Base-by-base conservation (phyloP, 1,140 invertebrate species). In the Papilio xuthus region DNA sequence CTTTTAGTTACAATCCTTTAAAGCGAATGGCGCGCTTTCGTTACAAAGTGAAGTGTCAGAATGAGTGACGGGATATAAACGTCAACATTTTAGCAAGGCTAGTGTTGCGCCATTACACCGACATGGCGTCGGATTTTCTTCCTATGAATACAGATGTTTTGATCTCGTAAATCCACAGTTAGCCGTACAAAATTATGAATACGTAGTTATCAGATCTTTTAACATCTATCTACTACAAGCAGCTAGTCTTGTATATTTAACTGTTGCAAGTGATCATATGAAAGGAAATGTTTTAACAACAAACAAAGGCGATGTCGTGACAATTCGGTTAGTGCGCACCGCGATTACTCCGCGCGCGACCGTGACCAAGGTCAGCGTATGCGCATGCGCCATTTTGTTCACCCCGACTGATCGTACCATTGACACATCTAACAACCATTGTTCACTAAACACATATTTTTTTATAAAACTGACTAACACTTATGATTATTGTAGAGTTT, bases 361-460 rank as follows among this genome's bases (percentile, higher is more conserved):
- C 83, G 80, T 83, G 77, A 79, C 83, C 83, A 79, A 83, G 83
- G 42, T 79, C 83, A 80, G 80, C 81, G 82, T 81, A 77, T n/a
- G 18, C 71, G 41, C 78, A 70, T 76, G 80, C 77, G 78, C 77
- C 79, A 77, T 74, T 73, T 77, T 73, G 73, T 78, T 78, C 79
- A 77, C 75, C 74, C 71, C 72, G 77, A 26, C 71, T 70, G 32
- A 20, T n/a, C 37, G 28, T 42, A 70, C 18, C 18, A 70, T 70
- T 70, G 69, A 70, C 69, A 70, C 67, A 69, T 73, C 37, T 77
- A 80, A 72, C 41, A 28, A 4, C 67, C 13, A 69, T 69, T 69
- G 13, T 60, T 60, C 20, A 60, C 12, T 28, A 28, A 28, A 67
- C 23, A 67, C 23, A 12, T 20, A 1, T 56, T 63, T 63, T 63